Percentiles rank a stretch among this genome's conserved stretches.
phyloP scores from a whole-genome alignment of 2,797 vertebrate genomes.

The Gadopsis marmoratus region DNA sequence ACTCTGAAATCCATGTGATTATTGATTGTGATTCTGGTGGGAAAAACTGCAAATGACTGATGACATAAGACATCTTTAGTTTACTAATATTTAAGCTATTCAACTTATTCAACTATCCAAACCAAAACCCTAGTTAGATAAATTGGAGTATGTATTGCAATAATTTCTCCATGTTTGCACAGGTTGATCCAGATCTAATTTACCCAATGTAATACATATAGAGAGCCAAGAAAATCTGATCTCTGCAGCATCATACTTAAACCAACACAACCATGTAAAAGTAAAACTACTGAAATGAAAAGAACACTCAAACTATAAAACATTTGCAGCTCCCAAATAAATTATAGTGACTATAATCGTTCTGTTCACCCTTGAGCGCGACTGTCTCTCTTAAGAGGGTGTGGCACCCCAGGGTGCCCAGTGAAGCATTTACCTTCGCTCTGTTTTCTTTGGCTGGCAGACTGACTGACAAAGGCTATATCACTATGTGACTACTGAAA shows the following conservation, averaged over 20 bases:
- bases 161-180: not conserved
- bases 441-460: conserved; percentile 73
- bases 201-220: not conserved
- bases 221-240: not conserved
- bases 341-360: conserved; percentile 30
- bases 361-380: conserved; percentile 43
- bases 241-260: not conserved
- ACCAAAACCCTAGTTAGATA: not conserved
- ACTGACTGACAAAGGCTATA: conserved; percentile 66
- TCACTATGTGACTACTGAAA: conserved; percentile 68
- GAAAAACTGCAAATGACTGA: not conserved
- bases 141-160: not conserved
- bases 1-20: not conserved
- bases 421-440: conserved; percentile 60
- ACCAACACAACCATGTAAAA: not conserved
- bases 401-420: conserved; percentile 62
- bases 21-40: not conserved
- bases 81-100: not conserved
- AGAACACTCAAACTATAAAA: conserved; percentile 1
- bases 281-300: conserved; percentile 7
- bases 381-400: conserved; percentile 48
- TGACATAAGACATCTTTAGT: not conserved
- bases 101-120: not conserved
- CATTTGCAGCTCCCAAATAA: conserved; percentile 9
- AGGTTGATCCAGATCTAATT: not conserved